A percentile compares a stretch with the other conserved stretches of the same genome.
Evolutionary conservation across 2,797 vertebrate species (phyloP).

Genomic region (Petrocephalus schoutedeni): DNA sequence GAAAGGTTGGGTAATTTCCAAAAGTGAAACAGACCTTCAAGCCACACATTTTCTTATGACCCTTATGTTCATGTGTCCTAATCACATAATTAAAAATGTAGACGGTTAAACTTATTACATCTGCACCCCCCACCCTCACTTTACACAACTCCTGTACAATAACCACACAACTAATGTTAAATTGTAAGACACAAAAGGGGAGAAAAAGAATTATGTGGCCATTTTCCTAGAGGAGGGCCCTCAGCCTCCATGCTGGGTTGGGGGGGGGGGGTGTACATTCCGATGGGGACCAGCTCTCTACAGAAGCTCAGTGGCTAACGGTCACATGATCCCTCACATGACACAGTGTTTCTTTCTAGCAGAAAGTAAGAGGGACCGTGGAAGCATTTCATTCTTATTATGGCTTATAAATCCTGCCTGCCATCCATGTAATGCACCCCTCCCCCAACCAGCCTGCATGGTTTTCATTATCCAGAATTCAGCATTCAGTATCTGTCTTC

Average conservation of each 20-base stretch:
- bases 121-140: neutral
- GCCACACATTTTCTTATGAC: neutral
- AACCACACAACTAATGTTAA: neutral
- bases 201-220: neutral
- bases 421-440: neutral
- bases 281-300: neutral
- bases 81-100: neutral
- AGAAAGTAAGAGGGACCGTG: neutral
- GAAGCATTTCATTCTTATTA: neutral
- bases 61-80: neutral
- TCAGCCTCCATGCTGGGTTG: neutral
- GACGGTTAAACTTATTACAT: neutral
- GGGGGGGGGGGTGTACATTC: neutral
- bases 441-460: neutral
- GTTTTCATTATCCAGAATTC: neutral
- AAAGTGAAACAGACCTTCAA: neutral
- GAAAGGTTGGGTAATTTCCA: neutral
- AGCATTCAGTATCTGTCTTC: neutral
- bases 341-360: neutral
- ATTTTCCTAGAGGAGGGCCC: neutral
- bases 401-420: neutral
- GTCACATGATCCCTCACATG: neutral
- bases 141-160: neutral
- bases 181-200: neutral
- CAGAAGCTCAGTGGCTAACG: neutral